phyloP scores from a whole-genome alignment of 2,113 vertebrate genomes.

The Vidua macroura region DNA sequence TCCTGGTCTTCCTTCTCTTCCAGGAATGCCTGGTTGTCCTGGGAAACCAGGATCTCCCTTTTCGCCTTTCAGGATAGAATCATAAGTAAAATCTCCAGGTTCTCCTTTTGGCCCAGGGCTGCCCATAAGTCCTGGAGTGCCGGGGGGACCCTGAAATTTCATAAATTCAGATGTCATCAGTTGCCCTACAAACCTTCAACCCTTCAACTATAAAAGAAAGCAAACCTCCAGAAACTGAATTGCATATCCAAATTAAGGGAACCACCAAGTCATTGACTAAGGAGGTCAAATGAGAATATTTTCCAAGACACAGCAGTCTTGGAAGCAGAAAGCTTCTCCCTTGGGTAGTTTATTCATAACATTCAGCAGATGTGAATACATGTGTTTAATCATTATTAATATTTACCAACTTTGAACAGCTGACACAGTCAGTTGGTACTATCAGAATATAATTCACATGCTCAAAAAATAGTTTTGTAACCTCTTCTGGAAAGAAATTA shows the following conservation, averaged over 20 bases:
- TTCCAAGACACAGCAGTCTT: neutral
- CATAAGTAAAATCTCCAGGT: constrained; percentile 85
- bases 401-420: neutral
- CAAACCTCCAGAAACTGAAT: neutral
- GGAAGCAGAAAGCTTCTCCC: neutral
- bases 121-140: constrained; percentile 83
- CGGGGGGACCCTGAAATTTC: constrained; percentile 78
- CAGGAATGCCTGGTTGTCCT: constrained; percentile 80
- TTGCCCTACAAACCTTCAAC: neutral
- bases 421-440: neutral
- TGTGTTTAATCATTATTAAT: neutral
- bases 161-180: neutral
- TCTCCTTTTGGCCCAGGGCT: constrained; percentile 87
- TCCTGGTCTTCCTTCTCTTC: constrained; percentile 83
- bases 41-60: constrained; percentile 82
- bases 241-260: neutral
- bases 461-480: neutral
- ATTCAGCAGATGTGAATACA: neutral
- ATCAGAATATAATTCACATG: neutral
- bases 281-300: neutral
- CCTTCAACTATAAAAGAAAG: neutral
- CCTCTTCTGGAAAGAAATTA: neutral
- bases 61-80: constrained; percentile 86
- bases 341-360: neutral
- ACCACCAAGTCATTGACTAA: neutral